Percentiles rank a stretch among this genome's conserved stretches.
phyloP scores from a whole-genome alignment of 2,797 vertebrate genomes.

The Borostomias antarcticus region DNA sequence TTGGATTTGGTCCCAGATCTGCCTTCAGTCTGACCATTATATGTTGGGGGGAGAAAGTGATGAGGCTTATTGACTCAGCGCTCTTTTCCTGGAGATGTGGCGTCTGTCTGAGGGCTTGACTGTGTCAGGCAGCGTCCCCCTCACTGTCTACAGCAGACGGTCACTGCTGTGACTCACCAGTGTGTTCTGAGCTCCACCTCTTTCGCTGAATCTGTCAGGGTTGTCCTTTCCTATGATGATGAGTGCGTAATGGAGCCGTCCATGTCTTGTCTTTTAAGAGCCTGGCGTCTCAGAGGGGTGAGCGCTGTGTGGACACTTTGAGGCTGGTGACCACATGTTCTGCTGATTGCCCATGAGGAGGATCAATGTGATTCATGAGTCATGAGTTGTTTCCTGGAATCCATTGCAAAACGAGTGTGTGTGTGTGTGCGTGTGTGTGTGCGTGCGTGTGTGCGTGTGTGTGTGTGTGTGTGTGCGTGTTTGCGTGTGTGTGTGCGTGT shows the following conservation, averaged over 20 bases:
- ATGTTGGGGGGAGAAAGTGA: background rate
- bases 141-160: background rate
- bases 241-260: background rate
- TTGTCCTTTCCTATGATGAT: background rate
- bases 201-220: background rate
- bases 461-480: background rate
- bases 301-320: background rate
- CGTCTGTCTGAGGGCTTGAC: background rate
- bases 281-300: background rate
- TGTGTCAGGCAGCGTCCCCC: background rate
- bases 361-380: constrained; percentile 9
- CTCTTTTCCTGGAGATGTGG: background rate
- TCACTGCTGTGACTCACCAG: too few species aligned
- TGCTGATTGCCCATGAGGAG: background rate
- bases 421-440: constrained; percentile 16
- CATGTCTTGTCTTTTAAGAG: background rate
- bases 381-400: background rate
- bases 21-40: background rate
- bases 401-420: constrained; percentile 1
- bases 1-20: constrained; percentile 3
- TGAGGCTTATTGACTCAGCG: background rate
- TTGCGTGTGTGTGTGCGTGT: constrained; percentile 3
- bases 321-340: background rate
- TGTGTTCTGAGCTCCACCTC: background rate
- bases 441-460: background rate